A percentile compares a stretch with the other conserved stretches of the same genome.
Conservation (phyloP, 2,888 invertebrate species). For the Agriopis marginaria region DNA sequence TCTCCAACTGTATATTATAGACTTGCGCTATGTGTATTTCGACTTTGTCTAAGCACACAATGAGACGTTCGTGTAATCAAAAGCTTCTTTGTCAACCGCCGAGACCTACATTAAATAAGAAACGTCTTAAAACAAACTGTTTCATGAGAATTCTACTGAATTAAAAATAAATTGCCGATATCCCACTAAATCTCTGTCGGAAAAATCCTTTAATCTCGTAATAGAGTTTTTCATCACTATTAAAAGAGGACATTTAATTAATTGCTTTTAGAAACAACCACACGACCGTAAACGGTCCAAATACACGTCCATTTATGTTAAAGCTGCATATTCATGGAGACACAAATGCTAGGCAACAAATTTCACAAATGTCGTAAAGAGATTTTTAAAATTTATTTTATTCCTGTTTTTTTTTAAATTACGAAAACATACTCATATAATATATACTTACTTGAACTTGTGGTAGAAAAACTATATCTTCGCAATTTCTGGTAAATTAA, state of each 20-base stretch:
- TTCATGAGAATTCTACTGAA: neutral
- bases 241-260: conserved; percentile 31
- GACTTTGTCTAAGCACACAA: too few relatives aligned
- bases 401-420: too few relatives aligned
- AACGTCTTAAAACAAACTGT: neutral
- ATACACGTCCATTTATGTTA: conserved; percentile 25
- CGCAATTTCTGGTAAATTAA: too few relatives aligned
- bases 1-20: too few relatives aligned
- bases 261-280: conserved; percentile 38
- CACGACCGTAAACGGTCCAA: conserved; percentile 30
- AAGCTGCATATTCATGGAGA: conserved; percentile 12
- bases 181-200: conserved; percentile 17
- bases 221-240: conserved; percentile 37
- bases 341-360: conserved; percentile 9
- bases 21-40: too few relatives aligned
- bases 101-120: neutral
- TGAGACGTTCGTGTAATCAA: too few relatives aligned
- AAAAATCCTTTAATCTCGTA: conserved; percentile 43
- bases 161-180: conserved; percentile 12
- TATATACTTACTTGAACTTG: too few relatives aligned
- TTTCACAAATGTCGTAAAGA: neutral
- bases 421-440: neutral
- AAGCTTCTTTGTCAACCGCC: too few relatives aligned
- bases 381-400: neutral
- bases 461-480: too few relatives aligned